Percentiles rank a stretch among this genome's conserved stretches.
phyloP scores from a whole-genome alignment of 1,140 invertebrate genomes.

The Lineus longissimus region DNA sequence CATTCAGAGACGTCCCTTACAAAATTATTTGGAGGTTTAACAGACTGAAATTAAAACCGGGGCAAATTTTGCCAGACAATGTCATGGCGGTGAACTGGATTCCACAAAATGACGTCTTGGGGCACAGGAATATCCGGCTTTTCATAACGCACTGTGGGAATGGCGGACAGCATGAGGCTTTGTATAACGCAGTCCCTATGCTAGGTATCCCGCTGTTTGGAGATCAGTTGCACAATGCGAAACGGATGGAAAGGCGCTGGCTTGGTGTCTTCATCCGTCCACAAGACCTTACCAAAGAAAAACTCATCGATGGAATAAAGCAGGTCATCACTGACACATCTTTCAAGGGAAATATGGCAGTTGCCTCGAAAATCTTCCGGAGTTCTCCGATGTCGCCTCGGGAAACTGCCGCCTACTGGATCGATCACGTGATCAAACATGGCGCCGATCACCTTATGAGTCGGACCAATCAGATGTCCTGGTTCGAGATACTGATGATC shows the following conservation, averaged over 20 bases:
- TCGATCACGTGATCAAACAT: conserved; percentile 36
- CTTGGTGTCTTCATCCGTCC: conserved; percentile 22
- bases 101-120: conserved; percentile 59
- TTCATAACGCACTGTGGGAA: conserved; percentile 38
- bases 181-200: conserved; percentile 30
- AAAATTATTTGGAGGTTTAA: too few relatives aligned
- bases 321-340: conserved; percentile 20
- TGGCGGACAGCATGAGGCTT: conserved; percentile 31
- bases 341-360: conserved; percentile 23
- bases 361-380: conserved; percentile 29
- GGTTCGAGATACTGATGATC: conserved; percentile 31
- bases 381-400: conserved; percentile 20
- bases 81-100: conserved; percentile 60
- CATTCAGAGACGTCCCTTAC: too few relatives aligned
- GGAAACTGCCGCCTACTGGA: conserved; percentile 27
- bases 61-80: background rate
- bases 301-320: conserved; percentile 15
- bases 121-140: conserved; percentile 23
- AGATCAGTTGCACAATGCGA: conserved; percentile 22
- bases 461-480: conserved; percentile 22
- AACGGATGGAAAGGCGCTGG: conserved; percentile 13
- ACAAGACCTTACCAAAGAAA: conserved; percentile 5
- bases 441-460: conserved; percentile 32
- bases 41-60: too few relatives aligned
- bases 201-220: conserved; percentile 21